Evolutionary conservation across 92 coral and sea anemone species (phyloP).

Genomic region (Actinernus sp.): DNA sequence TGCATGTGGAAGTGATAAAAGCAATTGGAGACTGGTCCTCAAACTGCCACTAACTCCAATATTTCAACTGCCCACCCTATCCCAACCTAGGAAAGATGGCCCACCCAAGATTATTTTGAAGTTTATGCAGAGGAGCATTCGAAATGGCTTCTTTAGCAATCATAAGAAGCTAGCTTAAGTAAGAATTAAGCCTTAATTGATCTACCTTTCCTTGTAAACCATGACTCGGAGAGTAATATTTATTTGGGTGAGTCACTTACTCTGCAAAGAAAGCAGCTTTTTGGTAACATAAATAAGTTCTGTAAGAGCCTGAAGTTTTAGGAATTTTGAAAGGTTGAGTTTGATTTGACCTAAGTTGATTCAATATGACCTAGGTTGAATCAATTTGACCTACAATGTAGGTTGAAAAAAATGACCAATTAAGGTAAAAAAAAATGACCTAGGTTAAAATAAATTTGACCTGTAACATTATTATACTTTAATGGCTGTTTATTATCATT

Average conservation of each 20-base stretch:
- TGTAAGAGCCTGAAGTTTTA: constrained; percentile 7
- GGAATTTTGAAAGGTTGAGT: no score
- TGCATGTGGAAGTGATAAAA: constrained; percentile 17
- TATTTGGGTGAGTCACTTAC: constrained; percentile 46
- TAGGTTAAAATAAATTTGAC: no score
- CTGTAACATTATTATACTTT: no score
- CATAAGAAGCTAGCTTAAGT: constrained; percentile 14
- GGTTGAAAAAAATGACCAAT: no score
- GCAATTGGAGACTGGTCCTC: constrained; percentile 12
- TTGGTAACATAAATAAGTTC: constrained; percentile 11
- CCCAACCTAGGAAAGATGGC: constrained; percentile 12
- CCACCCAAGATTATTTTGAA: constrained; percentile 36
- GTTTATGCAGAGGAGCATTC: constrained; percentile 24
- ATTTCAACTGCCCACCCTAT: constrained; percentile 25
- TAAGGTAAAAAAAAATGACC: no score
- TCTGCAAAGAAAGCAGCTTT: constrained; percentile 20
- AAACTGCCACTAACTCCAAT: neutral
- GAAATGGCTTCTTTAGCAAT: constrained; percentile 25
- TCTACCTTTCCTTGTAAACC: no score
- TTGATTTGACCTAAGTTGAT: no score
- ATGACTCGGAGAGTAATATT: no score
- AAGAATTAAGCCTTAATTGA: no score
- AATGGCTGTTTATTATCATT: no score
- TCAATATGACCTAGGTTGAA: no score
- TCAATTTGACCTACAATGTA: no score